Evolutionary conservation across 2,888 invertebrate genomes (phyloP), one percentile per base, ranked within the genome.

Genomic region (Azorinus chamasolen): DNA sequence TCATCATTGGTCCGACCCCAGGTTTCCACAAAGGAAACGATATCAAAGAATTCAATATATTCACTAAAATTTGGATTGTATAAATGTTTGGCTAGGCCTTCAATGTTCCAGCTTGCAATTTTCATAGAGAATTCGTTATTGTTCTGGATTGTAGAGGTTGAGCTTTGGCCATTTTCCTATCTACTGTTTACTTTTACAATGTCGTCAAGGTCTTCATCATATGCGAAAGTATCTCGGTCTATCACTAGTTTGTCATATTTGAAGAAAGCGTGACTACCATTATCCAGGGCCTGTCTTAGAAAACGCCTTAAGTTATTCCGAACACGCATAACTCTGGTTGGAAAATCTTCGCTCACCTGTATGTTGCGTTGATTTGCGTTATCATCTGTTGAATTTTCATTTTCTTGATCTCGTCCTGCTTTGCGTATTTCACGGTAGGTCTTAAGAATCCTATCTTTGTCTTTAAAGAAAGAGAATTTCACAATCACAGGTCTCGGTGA

Each of bases 401-500:
- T n/a, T n/a, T 43, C 57, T 16, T 20, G 6, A 6, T 10, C 10
- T 57, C 57, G 39, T 6, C 24, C 43, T n/a, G 5, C 20, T 18
- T 22, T 39, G 18, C n/a, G 39, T 25, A 16, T 41, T 6, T 18
- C 24, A 5, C 18, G 12, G 8, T 32, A 54, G 32, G 12, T 20
- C 57, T 57, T 41, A 6, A 57, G 43, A 57, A 57, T 41, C 16
- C 51, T 22, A 24, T 51, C 51, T 51, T 25, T 51, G n/a, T 51
- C 51, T 25, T 51, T 51, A 27, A 16, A 51, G n/a, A 51, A 51
- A 51, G 51, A 51, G n/a, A 51, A 51, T 25, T 51, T 51, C 16
- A 51, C 57, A 57, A 57, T 57, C 3, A 57, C 6, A 4, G 57
- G 57, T 14, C 57, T 16, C 24, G 57, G 57, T 57, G 39, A 43